A percentile compares a stretch with the other conserved stretches of the same genome.
These are phyloP conservation scores for Hyperoplus lanceolatus DNA, from an alignment of 2,797 vertebrate species.

Conservation along the genomic window DNA sequence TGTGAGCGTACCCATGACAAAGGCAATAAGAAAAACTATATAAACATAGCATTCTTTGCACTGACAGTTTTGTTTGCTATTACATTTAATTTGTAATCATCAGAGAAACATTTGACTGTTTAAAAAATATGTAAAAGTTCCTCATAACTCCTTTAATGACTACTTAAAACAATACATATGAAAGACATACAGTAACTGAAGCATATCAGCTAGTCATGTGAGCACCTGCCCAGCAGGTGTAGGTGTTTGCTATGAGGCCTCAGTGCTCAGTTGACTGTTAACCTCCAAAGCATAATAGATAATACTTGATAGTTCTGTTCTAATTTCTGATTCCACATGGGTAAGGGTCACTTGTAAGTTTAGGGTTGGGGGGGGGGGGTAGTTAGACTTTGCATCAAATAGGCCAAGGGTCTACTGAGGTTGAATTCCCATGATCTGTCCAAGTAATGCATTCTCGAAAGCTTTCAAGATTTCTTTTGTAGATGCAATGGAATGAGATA, in stretches of 20 bases:
- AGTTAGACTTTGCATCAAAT: neutral
- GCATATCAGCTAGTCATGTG: constrained; percentile 1
- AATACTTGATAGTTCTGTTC: neutral
- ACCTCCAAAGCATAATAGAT: neutral
- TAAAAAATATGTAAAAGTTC: too few relatives aligned
- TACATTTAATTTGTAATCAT: too few relatives aligned
- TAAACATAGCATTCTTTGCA: too few relatives aligned
- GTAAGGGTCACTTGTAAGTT: neutral
- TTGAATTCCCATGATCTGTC: neutral
- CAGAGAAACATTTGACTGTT: too few relatives aligned
- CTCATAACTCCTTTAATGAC: too few relatives aligned
- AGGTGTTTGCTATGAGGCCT: constrained; percentile 26
- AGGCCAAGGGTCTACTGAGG: neutral
- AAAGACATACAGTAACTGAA: neutral
- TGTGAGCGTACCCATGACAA: too few relatives aligned
- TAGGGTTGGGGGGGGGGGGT: too few relatives aligned
- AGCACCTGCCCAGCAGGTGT: constrained; percentile 44
- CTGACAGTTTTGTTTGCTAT: too few relatives aligned
- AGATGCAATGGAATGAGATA: neutral
- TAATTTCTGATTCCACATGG: neutral
- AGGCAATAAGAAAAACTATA: too few relatives aligned
- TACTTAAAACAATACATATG: too few relatives aligned
- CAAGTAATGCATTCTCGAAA: neutral
- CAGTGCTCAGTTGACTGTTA: neutral
- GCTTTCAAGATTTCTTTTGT: neutral